phyloP scores from a whole-genome alignment of 23 tunicate species.

The Pegea sp. region DNA sequence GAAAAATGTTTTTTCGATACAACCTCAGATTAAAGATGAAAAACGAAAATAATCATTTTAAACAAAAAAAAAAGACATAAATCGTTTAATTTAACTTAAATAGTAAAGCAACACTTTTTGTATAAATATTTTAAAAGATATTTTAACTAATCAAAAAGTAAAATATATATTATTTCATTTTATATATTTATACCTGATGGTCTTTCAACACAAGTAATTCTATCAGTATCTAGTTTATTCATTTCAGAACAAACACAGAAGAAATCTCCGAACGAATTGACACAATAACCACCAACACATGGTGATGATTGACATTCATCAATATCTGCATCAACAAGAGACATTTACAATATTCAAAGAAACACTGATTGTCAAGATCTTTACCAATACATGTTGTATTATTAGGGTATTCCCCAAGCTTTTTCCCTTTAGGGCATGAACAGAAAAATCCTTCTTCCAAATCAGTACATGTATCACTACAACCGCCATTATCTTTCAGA shows the following conservation, averaged over 20 bases:
- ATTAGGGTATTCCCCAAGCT: constrained; percentile 38
- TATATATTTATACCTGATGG: constrained; percentile 48
- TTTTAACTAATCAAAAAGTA: no score
- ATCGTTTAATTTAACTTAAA: no score
- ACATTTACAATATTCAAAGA: not conserved
- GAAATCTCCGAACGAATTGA: constrained; percentile 23
- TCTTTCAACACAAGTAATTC: constrained; percentile 35
- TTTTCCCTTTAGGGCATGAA: constrained; percentile 40
- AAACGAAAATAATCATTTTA: no score
- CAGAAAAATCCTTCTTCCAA: constrained; percentile 57
- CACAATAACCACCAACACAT: constrained; percentile 39
- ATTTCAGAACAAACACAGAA: constrained; percentile 72
- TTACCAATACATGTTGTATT: constrained; percentile 21
- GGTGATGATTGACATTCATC: constrained; percentile 1
- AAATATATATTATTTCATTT: no score
- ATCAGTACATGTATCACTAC: constrained; percentile 51
- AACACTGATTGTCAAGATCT: no score
- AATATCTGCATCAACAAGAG: not conserved
- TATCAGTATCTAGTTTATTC: constrained; percentile 14
- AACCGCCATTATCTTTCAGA: constrained; percentile 44
- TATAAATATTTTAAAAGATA: no score
- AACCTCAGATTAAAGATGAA: no score
- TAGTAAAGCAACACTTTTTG: no score
- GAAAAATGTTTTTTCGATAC: no score
- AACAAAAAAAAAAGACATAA: no score